Percentiles rank a stretch among this genome's conserved stretches.
Evolutionary conservation across 92 coral and sea anemone species (phyloP).

Genomic region (Palythoa grandis): DNA sequence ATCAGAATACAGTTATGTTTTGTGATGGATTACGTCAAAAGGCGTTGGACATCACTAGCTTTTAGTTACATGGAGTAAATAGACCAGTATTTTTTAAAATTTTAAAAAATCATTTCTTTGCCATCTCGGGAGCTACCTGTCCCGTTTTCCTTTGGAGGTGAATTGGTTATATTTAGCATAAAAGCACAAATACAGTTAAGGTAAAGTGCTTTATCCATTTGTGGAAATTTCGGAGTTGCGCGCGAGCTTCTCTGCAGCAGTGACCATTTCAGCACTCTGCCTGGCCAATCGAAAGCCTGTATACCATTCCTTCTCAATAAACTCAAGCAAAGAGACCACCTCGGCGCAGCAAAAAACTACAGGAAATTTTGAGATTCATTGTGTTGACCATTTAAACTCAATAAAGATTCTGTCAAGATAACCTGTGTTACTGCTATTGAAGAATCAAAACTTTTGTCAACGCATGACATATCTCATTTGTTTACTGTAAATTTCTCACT

Average conservation of each 20-base stretch:
- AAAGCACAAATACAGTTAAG: too few relatives aligned
- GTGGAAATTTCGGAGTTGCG: neutral
- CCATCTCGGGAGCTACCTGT: too few relatives aligned
- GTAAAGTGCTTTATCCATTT: too few relatives aligned
- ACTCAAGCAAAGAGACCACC: neutral
- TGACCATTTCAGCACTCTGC: neutral
- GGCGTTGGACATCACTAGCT: neutral
- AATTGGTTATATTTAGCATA: too few relatives aligned
- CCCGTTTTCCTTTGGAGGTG: too few relatives aligned
- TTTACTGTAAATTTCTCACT: neutral
- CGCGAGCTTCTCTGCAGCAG: neutral
- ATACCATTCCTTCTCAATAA: neutral
- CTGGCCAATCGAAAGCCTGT: neutral
- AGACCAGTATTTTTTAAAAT: neutral
- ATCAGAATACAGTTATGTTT: neutral
- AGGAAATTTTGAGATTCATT: neutral
- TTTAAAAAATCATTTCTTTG: too few relatives aligned
- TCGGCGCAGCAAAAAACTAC: neutral
- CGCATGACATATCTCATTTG: neutral
- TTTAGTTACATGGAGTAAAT: neutral
- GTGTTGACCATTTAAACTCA: neutral
- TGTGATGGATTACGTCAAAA: slow-evolving; percentile 5
- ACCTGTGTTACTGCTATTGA: neutral
- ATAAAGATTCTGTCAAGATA: slow-evolving; percentile 22
- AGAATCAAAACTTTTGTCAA: neutral